These are phyloP conservation scores for Neopipo cinnamomea DNA, from an alignment of 2,113 vertebrate species.

Conservation along the genomic window DNA sequence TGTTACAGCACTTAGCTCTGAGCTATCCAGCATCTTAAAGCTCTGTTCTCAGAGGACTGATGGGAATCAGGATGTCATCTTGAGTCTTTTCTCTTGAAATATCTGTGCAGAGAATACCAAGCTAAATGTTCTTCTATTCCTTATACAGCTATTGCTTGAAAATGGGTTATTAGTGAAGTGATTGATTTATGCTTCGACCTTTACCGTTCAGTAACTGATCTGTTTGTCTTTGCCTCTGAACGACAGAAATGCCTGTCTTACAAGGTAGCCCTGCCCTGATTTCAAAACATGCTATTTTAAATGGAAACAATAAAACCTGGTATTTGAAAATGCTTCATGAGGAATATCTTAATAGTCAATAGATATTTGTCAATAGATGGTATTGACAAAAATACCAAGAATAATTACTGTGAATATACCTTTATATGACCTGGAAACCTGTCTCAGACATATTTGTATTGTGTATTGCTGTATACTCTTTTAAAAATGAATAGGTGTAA, in stretches of 20 bases:
- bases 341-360: background rate
- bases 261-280: background rate
- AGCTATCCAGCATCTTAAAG: background rate
- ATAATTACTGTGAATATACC: background rate
- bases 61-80: background rate
- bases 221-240: conserved; percentile 48
- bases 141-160: background rate
- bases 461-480: background rate
- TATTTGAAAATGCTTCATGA: background rate
- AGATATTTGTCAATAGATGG: too few species aligned
- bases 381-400: background rate
- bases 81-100: conserved; percentile 5
- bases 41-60: background rate
- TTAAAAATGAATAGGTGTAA: background rate
- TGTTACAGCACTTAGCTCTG: background rate
- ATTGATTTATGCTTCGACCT: conserved; percentile 65
- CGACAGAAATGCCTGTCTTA: background rate
- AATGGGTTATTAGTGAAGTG: conserved; percentile 47
- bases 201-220: conserved; percentile 47
- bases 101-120: background rate
- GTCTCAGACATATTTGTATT: background rate
- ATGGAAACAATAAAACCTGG: background rate
- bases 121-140: conserved; percentile 15
- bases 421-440: background rate
- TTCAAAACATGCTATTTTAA: conserved; percentile 2